Evolutionary conservation across 2,113 vertebrate species (phyloP).

Genomic region (Ptilonorhynchus violaceus): DNA sequence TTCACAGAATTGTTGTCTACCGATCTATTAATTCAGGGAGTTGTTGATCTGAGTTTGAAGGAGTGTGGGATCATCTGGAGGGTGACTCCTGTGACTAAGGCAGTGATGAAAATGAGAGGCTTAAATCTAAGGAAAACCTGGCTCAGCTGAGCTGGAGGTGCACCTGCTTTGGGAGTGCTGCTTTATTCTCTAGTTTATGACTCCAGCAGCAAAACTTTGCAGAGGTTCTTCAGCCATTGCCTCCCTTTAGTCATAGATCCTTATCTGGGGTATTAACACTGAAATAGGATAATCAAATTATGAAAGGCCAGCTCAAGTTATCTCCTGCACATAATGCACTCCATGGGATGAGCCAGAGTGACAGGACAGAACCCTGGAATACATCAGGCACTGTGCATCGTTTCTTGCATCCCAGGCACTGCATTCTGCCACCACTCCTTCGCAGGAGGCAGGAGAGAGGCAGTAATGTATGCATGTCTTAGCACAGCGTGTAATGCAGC

Average conservation of each 20-base stretch:
- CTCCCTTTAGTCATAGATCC: background rate
- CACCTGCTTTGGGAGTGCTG: background rate
- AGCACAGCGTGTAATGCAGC: slow-evolving; percentile 18
- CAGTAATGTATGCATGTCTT: slow-evolving; percentile 46
- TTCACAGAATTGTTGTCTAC: background rate
- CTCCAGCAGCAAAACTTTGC: background rate
- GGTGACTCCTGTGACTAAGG: background rate
- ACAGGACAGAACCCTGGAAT: background rate
- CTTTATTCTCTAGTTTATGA: background rate
- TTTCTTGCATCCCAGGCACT: background rate
- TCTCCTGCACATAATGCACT: background rate
- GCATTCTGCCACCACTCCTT: slow-evolving; percentile 47
- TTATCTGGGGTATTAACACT: background rate
- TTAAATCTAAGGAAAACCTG: background rate
- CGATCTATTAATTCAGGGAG: background rate
- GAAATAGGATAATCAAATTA: background rate
- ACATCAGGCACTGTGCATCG: background rate
- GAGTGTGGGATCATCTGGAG: background rate
- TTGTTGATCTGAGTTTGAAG: background rate
- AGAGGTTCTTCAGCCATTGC: background rate
- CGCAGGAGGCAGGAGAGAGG: slow-evolving; percentile 1
- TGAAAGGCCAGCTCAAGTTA: background rate
- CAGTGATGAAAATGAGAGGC: background rate
- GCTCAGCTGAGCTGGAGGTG: background rate
- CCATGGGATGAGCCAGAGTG: background rate